phyloP scores from a whole-genome alignment of 2,113 vertebrate genomes.

The Scophthalmus maximus region DNA sequence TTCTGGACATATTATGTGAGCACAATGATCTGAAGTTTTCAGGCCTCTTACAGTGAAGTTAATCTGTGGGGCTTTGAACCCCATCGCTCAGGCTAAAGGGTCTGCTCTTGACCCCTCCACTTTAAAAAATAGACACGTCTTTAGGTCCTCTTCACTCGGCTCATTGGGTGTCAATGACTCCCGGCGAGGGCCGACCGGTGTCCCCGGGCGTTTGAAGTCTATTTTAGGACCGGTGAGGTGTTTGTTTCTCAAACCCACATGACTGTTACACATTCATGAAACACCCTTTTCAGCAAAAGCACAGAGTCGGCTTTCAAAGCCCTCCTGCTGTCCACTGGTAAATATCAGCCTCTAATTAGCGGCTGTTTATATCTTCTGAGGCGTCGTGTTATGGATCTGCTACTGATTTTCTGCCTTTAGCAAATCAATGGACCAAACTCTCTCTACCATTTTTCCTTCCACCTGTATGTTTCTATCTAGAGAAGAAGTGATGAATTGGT shows the following conservation, averaged over 20 bases:
- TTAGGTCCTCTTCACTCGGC: conserved; percentile 44
- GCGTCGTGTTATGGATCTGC: conserved; percentile 49
- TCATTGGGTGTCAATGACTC: conserved; percentile 65
- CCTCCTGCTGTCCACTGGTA: conserved; percentile 69
- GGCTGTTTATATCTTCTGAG: conserved; percentile 61
- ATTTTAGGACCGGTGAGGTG: conserved; percentile 62
- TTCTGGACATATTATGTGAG: neutral
- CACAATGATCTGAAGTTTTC: neutral
- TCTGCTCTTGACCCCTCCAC: conserved; percentile 8
- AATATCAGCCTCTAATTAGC: conserved; percentile 78
- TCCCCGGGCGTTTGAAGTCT: conserved; percentile 49
- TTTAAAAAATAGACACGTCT: conserved; percentile 20
- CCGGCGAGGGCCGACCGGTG: conserved; percentile 40
- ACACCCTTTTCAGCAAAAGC: conserved; percentile 69
- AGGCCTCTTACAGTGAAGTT: neutral
- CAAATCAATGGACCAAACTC: conserved; percentile 24
- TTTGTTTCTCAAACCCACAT: conserved; percentile 78
- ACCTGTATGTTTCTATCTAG: conserved; percentile 17
- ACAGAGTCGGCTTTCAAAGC: conserved; percentile 63
- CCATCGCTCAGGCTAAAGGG: conserved; percentile 7
- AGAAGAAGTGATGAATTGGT: neutral
- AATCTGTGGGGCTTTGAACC: neutral
- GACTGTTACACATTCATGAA: conserved; percentile 71
- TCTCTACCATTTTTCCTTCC: conserved; percentile 9
- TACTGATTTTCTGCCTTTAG: conserved; percentile 38